Evolutionary conservation across 2,888 invertebrate species (phyloP).

Genomic region (Ornithoptera priamus): DNA sequence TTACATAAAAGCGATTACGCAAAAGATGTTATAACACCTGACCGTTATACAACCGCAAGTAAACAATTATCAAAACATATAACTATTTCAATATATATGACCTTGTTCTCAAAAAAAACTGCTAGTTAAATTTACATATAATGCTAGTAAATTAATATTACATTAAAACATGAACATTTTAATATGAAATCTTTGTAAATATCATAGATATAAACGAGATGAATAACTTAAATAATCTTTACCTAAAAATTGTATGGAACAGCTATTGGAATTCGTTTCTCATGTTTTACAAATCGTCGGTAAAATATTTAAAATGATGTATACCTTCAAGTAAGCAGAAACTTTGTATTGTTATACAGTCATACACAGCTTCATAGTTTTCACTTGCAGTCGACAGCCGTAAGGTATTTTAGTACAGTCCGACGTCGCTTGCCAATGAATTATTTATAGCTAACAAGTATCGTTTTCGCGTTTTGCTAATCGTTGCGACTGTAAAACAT

Average conservation of each 20-base stretch:
- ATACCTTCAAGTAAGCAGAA: too few relatives aligned
- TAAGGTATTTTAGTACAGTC: constrained; percentile 17
- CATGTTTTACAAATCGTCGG: too few relatives aligned
- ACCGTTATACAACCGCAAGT: neutral
- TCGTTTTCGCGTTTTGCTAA: constrained; percentile 1
- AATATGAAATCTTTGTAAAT: too few relatives aligned
- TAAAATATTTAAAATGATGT: too few relatives aligned
- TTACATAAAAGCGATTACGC: neutral
- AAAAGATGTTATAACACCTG: neutral
- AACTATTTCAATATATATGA: neutral
- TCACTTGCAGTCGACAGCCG: constrained; percentile 9
- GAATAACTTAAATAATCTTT: too few relatives aligned
- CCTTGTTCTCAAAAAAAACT: neutral
- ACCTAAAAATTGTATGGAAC: too few relatives aligned
- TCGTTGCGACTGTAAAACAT: neutral
- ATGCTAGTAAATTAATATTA: too few relatives aligned
- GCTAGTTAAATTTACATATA: too few relatives aligned
- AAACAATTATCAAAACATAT: neutral
- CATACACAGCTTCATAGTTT: neutral
- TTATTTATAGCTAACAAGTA: constrained; percentile 24
- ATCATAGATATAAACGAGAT: too few relatives aligned
- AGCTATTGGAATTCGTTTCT: too few relatives aligned
- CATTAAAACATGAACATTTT: too few relatives aligned
- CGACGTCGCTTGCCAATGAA: constrained; percentile 24
- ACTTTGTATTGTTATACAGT: too few relatives aligned